Percentiles rank a stretch among this genome's conserved stretches.
phyloP scores from a whole-genome alignment of 1,140 invertebrate species.

The Luehdorfia chinensis region DNA sequence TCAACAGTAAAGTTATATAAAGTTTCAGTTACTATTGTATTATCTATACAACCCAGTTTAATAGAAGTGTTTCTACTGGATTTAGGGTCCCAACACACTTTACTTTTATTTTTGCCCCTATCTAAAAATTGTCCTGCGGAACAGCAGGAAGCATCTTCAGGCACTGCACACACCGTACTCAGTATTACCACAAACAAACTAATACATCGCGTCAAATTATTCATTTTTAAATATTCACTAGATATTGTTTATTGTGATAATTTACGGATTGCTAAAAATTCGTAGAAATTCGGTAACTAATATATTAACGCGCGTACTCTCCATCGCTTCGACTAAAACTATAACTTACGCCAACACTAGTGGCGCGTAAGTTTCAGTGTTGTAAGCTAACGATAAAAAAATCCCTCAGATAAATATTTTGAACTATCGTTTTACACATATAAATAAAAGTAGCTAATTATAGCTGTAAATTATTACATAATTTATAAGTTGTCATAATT shows the following conservation, averaged over 20 bases:
- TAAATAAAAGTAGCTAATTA: too few relatives aligned
- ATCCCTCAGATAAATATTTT: too few relatives aligned
- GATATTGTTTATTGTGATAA: neutral
- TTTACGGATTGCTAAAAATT: neutral
- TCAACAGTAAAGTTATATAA: neutral
- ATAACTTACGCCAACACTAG: neutral
- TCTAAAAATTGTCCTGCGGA: constrained; percentile 1
- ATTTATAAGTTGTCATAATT: too few relatives aligned
- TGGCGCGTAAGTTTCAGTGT: neutral
- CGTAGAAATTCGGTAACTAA: too few relatives aligned
- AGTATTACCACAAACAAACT: constrained; percentile 4
- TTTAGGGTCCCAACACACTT: neutral
- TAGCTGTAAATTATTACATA: too few relatives aligned
- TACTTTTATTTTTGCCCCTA: constrained; percentile 1
- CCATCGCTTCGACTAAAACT: neutral
- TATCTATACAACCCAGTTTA: neutral
- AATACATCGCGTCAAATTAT: neutral
- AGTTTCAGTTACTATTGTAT: too few relatives aligned
- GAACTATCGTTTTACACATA: too few relatives aligned
- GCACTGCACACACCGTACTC: neutral
- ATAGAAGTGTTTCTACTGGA: neutral
- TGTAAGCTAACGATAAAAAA: neutral
- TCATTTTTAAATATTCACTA: neutral
- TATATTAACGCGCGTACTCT: neutral
- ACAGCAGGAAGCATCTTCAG: constrained; percentile 17